Evolutionary conservation across 2,797 vertebrate species (phyloP), one percentile per base, ranked within the genome.

Genomic region (Remorina albescens): DNA sequence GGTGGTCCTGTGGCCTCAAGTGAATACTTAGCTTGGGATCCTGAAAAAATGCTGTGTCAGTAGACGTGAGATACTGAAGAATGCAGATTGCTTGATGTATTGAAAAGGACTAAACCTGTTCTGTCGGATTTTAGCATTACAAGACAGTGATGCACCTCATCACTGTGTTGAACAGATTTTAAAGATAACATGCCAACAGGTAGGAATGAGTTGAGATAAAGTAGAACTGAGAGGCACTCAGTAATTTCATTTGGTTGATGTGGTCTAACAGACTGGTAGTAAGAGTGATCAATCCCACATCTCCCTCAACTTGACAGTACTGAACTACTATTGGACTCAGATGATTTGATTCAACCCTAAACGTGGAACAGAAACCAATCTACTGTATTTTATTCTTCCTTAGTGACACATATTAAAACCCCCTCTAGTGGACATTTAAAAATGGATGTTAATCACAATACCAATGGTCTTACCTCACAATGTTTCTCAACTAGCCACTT

Each of bases 1-100:
- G 83, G 81, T 61, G 70, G 78, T 70, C 84, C 79, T 71, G 53
- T 74, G 76, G 80, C 79, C 83, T 88, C 64, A 28, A n/a, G 12
- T 76, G 71, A 83, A 74, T 66, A 75, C 69, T 60, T 72, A 76
- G 58, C 76, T 44, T 57, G n/a, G 21, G 76, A 66, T 68, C 64
- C 51, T 71, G 34, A 70, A 71, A 86, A 88, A 61, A 32, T 71
- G 76, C 76, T 58, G 68, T 8, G 54, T 78, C 68, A 78, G 62
- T 74, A 37, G 30, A 70, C 28, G n/a, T 13, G 54, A 51, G 36
- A 68, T 28, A 74, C 44, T 7, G 32, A 70, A 81, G 21, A 71
- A 71, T 75, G 74, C 44, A 54, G 37, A 44, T 42, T 37, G 11
- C 32, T 63, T 57, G 30, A 42, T 53, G 46, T 59, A 51, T 18